These are phyloP conservation scores for Coecobrya sp. DNA, from an alignment of 2,888 invertebrate species.

Conservation along the genomic window DNA sequence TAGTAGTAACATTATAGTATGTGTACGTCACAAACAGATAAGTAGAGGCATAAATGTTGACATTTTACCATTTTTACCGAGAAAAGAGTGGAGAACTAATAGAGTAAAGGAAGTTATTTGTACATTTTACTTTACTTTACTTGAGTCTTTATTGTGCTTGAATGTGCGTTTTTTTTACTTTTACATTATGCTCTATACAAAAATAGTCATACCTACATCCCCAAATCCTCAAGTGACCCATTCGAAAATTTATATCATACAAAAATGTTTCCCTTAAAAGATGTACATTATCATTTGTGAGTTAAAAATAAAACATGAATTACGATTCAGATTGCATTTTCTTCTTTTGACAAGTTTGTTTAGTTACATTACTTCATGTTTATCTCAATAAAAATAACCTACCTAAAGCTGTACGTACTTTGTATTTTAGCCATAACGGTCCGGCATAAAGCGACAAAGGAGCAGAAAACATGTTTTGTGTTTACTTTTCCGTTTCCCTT, in stretches of 20 bases:
- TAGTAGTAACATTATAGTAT: not conserved
- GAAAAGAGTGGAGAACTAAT: not conserved
- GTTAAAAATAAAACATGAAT: too few species aligned
- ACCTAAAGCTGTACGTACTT: too few species aligned
- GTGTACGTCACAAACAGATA: not conserved
- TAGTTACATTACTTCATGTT: not conserved
- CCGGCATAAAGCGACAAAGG: not conserved
- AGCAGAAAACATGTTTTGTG: not conserved
- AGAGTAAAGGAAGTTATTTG: not conserved
- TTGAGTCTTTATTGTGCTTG: too few species aligned
- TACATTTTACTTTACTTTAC: not conserved
- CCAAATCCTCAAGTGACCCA: not conserved
- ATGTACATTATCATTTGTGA: not conserved
- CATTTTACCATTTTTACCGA: not conserved
- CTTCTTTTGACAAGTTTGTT: not conserved
- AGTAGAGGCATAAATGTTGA: not conserved
- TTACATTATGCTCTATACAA: too few species aligned
- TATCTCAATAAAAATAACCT: too few species aligned
- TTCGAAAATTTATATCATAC: not conserved
- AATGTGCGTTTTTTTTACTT: too few species aligned
- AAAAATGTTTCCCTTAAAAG: not conserved
- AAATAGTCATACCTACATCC: not conserved
- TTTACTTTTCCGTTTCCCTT: not conserved
- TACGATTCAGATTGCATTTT: not conserved
- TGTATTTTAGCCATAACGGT: too few species aligned